These are phyloP conservation scores for Perizoma affinitatum DNA, from an alignment of 2,888 invertebrate genomes.

Conservation along the genomic window DNA sequence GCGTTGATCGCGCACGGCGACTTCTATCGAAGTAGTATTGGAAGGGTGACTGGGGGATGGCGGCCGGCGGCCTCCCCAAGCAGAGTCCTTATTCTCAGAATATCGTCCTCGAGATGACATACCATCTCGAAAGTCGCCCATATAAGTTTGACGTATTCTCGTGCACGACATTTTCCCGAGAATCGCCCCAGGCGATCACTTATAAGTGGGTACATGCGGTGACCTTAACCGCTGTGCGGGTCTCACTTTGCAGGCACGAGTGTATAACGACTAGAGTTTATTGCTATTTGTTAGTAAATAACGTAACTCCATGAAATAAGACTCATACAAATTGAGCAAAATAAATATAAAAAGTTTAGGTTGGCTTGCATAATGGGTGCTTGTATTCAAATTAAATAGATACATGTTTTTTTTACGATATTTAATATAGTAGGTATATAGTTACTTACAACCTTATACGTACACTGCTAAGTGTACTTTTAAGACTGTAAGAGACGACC, in stretches of 20 bases:
- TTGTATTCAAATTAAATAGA: not conserved
- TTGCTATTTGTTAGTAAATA: not conserved
- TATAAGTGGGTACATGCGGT: slow-evolving; percentile 4
- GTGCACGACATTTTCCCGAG: too few relatives aligned
- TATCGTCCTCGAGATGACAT: too few relatives aligned
- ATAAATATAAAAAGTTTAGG: too few relatives aligned
- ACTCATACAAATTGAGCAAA: too few relatives aligned
- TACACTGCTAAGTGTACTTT: too few relatives aligned
- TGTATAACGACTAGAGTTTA: not conserved
- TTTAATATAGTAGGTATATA: not conserved
- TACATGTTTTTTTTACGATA: not conserved
- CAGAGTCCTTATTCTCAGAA: not conserved
- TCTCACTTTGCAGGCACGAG: not conserved
- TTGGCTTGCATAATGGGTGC: too few relatives aligned
- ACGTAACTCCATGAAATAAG: not conserved
- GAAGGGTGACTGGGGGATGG: slow-evolving; percentile 17
- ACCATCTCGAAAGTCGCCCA: too few relatives aligned
- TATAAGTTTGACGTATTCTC: too few relatives aligned
- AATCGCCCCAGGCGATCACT: not conserved
- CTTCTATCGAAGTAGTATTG: slow-evolving; percentile 13
- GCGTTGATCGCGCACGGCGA: slow-evolving; percentile 13
- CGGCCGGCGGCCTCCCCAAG: slow-evolving; percentile 4
- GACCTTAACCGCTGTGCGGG: slow-evolving; percentile 12
- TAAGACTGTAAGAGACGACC: too few relatives aligned
- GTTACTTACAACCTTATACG: not conserved